Conservation (phyloP, 1,140 invertebrate genomes). For the Drosophila virilis region DNA sequence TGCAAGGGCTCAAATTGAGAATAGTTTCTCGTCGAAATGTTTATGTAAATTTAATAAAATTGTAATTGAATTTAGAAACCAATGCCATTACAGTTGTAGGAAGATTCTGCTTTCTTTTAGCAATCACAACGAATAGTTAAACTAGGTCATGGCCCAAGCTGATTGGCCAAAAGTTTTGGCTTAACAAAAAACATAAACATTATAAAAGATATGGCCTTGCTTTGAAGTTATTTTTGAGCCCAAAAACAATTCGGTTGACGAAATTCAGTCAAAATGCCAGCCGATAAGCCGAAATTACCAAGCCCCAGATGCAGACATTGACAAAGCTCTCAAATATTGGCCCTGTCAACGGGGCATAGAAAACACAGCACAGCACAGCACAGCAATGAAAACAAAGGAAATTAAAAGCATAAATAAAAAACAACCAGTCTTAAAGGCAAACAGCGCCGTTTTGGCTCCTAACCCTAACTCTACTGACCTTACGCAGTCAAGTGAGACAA, state of each 20-base stretch:
- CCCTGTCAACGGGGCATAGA: conserved; percentile 41
- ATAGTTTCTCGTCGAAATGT: background rate
- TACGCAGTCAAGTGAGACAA: conserved; percentile 20
- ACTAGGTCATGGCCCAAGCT: conserved; percentile 15
- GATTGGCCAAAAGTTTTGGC: conserved; percentile 1
- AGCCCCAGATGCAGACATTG: conserved; percentile 64
- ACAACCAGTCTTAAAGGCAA: conserved; percentile 42
- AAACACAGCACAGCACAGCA: conserved; percentile 29
- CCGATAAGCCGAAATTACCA: conserved; percentile 60
- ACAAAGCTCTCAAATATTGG: conserved; percentile 75
- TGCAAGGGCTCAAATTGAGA: no score
- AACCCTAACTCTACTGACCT: conserved; percentile 24
- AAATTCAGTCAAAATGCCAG: conserved; percentile 50
- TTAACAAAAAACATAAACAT: conserved; percentile 23
- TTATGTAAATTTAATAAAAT: conserved; percentile 1
- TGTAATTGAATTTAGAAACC: background rate
- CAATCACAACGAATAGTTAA: background rate
- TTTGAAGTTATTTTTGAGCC: conserved; percentile 27
- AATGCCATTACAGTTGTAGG: background rate
- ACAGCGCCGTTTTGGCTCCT: background rate
- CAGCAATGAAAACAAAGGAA: conserved; percentile 70
- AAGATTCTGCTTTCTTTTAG: background rate
- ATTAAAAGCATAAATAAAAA: conserved; percentile 80
- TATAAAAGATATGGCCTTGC: conserved; percentile 24
- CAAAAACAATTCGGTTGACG: conserved; percentile 29